A percentile compares a stretch with the other conserved stretches of the same genome.
Conservation (phyloP, 2,113 vertebrate species). For the Corythornis vintsioides region DNA sequence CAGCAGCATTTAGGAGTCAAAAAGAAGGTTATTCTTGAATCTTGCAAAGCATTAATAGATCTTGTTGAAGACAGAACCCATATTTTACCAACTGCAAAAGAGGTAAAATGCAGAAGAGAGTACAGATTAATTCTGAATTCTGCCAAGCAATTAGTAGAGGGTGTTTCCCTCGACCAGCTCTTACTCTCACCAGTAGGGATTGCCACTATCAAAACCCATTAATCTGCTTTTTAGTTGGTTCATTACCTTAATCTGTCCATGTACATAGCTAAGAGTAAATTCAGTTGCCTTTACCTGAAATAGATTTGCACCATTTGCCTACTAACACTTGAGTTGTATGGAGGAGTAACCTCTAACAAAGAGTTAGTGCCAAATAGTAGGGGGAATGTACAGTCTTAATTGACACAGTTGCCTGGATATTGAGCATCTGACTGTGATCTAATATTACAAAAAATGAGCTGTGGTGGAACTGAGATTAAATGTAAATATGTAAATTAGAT, state of each 20-base stretch:
- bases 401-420: neutral
- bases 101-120: conserved; percentile 78
- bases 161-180: neutral
- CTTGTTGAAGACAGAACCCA: conserved; percentile 73
- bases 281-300: neutral
- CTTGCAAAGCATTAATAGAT: conserved; percentile 78
- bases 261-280: neutral
- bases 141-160: neutral
- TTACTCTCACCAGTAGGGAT: neutral
- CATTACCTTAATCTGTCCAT: neutral
- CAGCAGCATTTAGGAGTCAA: conserved; percentile 81
- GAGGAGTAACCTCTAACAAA: neutral
- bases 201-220: neutral
- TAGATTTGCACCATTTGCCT: neutral
- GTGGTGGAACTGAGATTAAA: neutral
- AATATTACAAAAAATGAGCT: neutral
- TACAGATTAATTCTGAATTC: neutral
- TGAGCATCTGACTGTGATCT: neutral
- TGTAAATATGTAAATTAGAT: neutral
- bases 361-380: neutral
- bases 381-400: neutral
- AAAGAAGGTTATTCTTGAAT: conserved; percentile 82
- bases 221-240: neutral
- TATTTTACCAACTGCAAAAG: conserved; percentile 61
- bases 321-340: neutral